phyloP scores from a whole-genome alignment of 2,797 vertebrate species.

The Oophaga sylvatica region DNA sequence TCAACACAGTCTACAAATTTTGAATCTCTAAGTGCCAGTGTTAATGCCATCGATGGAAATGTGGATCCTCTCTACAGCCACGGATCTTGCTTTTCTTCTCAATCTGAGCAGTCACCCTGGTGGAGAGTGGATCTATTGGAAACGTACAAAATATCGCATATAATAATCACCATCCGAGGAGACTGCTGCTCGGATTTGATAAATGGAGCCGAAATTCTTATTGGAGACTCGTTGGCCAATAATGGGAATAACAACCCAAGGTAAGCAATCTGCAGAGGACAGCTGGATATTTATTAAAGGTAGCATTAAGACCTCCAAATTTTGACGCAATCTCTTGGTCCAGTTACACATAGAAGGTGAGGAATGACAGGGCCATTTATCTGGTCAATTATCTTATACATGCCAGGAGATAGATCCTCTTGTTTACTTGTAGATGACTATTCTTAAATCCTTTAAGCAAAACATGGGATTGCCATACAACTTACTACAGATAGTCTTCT shows the following conservation, averaged over 20 bases:
- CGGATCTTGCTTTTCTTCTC: slow-evolving; percentile 1
- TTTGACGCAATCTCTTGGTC: not conserved
- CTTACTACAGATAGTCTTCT: too few species aligned
- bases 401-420: too few species aligned
- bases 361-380: too few species aligned
- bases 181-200: slow-evolving; percentile 24
- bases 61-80: not conserved
- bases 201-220: not conserved
- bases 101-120: not conserved
- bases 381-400: too few species aligned
- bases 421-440: too few species aligned
- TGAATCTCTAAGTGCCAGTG: not conserved
- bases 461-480: too few species aligned
- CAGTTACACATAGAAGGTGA: not conserved
- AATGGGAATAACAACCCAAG: slow-evolving; percentile 15
- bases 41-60: slow-evolving; percentile 31
- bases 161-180: slow-evolving; percentile 12
- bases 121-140: slow-evolving; percentile 24
- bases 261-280: not conserved
- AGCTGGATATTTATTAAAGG: too few species aligned
- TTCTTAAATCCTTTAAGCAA: too few species aligned
- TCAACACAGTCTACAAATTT: not conserved
- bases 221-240: slow-evolving; percentile 17
- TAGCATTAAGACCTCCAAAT: too few species aligned
- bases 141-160: not conserved